A percentile compares a stretch with the other conserved stretches of the same genome.
phyloP scores from a whole-genome alignment of 2,888 invertebrate genomes.

The Torymus aiolomorphi region DNA sequence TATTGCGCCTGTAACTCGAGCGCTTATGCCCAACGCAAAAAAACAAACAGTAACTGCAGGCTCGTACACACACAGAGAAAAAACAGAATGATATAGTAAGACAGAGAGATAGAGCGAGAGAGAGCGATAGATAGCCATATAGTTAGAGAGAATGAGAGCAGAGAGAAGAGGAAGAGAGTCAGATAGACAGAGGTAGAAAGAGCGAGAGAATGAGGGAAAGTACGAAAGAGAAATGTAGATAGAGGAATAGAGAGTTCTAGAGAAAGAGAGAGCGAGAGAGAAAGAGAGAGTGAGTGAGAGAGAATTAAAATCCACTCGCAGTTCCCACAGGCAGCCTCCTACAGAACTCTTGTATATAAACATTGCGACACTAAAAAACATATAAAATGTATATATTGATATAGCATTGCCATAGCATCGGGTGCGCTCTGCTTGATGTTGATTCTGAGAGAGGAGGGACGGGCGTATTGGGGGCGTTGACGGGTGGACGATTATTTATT shows the following conservation, averaged over 20 bases:
- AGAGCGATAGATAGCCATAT: background rate
- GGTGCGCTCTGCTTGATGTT: conserved; percentile 37
- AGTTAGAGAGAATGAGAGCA: conserved; percentile 1
- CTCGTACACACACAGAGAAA: conserved; percentile 35
- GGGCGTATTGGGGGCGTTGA: background rate
- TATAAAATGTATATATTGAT: conserved; percentile 47
- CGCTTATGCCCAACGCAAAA: conserved; percentile 48
- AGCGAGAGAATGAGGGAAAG: conserved; percentile 27
- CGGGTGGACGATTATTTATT: background rate
- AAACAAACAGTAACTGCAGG: conserved; percentile 51
- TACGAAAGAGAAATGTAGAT: conserved; percentile 10
- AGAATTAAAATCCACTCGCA: conserved; percentile 42
- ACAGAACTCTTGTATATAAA: conserved; percentile 37
- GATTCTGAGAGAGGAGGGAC: background rate
- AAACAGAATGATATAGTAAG: background rate
- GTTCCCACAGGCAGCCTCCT: conserved; percentile 52
- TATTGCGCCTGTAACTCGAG: conserved; percentile 48
- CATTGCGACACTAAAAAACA: conserved; percentile 43
- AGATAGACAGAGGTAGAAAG: background rate
- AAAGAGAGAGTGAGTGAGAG: conserved; percentile 16
- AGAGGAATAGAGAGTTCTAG: conserved; percentile 1
- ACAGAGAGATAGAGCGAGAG: conserved; percentile 18
- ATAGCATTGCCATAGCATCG: conserved; percentile 49
- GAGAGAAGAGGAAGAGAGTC: conserved; percentile 17
- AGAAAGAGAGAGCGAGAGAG: conserved; percentile 5